A percentile compares a stretch with the other conserved stretches of the same genome.
Conservation (phyloP, 1,140 invertebrate species). For the Tetramorium parvispinum region DNA sequence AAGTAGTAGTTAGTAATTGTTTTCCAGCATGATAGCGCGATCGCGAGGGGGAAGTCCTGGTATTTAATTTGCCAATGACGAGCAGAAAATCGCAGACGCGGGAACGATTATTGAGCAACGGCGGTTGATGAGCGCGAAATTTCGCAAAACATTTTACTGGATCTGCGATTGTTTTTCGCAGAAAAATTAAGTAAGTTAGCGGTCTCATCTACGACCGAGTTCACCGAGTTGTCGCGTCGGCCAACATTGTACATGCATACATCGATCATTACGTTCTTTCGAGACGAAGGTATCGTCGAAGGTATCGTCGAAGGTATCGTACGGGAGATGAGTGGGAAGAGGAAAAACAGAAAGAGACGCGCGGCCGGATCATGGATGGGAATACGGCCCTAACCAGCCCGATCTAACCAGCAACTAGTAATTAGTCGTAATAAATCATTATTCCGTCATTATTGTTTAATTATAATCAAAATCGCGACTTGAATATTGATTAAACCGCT, state of each 20-base stretch:
- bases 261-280: neutral
- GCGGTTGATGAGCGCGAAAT: neutral
- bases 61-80: constrained; percentile 25
- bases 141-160: neutral
- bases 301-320: neutral
- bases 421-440: constrained; percentile 83
- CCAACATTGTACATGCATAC: constrained; percentile 31
- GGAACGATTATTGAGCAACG: neutral
- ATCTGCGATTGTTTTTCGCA: neutral
- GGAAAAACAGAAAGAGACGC: constrained; percentile 18
- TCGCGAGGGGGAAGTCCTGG: neutral
- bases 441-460: constrained; percentile 83
- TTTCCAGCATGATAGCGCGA: constrained; percentile 12
- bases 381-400: constrained; percentile 64
- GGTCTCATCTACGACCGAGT: neutral
- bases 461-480: constrained; percentile 82
- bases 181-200: constrained; percentile 13
- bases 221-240: neutral
- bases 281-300: neutral
- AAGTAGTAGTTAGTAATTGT: constrained; percentile 37
- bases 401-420: constrained; percentile 79
- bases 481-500: constrained; percentile 82
- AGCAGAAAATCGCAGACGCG: neutral
- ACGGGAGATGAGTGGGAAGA: neutral
- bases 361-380: constrained; percentile 36